Evolutionary conservation across 1,140 invertebrate species (phyloP).

Genomic region (Saxidomus purpurata): DNA sequence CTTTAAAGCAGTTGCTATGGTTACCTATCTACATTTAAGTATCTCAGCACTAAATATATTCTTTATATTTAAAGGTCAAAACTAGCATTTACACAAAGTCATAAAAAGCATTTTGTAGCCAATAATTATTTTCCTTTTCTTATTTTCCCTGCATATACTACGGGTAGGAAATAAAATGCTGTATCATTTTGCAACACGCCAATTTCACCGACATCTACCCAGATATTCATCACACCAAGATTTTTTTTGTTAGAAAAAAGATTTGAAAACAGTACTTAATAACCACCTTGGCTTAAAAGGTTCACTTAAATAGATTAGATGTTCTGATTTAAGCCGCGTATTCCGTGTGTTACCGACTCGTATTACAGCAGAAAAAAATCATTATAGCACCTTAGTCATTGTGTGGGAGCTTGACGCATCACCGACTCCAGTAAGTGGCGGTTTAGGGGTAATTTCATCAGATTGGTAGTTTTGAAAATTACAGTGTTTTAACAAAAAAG

Average conservation of each 20-base stretch:
- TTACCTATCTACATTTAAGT: no score
- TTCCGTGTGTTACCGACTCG: no score
- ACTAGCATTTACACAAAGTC: no score
- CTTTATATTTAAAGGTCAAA: no score
- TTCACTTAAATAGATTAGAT: background rate
- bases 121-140: no score
- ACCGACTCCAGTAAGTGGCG: background rate
- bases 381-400: conserved; percentile 9
- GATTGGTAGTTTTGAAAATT: background rate
- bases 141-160: no score
- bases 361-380: background rate
- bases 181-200: background rate
- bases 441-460: background rate
- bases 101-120: no score
- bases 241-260: background rate
- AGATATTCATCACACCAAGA: background rate
- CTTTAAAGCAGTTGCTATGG: no score
- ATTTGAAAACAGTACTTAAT: background rate
- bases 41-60: no score
- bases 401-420: background rate
- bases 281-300: background rate
- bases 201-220: background rate
- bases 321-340: background rate
- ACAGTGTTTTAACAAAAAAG: background rate
- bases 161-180: background rate